Conservation (phyloP, 2,797 vertebrate species). For the Coilia nasus region DNA sequence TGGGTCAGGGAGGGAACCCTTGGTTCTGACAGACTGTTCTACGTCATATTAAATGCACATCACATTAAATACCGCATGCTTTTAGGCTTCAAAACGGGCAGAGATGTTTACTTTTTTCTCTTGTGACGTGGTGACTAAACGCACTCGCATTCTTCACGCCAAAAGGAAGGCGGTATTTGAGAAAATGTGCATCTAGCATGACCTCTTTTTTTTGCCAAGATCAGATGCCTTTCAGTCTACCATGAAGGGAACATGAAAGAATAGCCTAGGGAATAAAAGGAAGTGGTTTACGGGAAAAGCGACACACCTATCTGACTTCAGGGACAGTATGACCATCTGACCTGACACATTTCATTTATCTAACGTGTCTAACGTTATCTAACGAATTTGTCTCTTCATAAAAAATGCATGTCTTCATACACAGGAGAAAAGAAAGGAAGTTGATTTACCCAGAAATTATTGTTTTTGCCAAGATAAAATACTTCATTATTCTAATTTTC, state of each 20-base stretch:
- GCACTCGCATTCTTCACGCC: too few relatives aligned
- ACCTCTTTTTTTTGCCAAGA: too few relatives aligned
- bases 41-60: too few relatives aligned
- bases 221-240: background rate
- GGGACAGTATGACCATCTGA: background rate
- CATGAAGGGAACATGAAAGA: background rate
- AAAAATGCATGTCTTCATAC: background rate
- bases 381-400: background rate
- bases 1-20: slow-evolving; percentile 46
- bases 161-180: too few relatives aligned
- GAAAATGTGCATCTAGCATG: too few relatives aligned
- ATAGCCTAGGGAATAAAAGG: background rate
- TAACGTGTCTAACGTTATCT: too few relatives aligned
- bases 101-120: too few relatives aligned
- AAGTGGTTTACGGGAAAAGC: background rate
- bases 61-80: too few relatives aligned
- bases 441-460: background rate
- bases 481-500: background rate
- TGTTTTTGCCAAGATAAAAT: background rate
- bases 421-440: background rate
- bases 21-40: too few relatives aligned
- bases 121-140: too few relatives aligned
- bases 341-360: background rate
- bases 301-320: background rate
- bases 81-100: too few relatives aligned